A percentile compares a stretch with the other conserved stretches of the same genome.
Conservation (phyloP, 2,113 vertebrate genomes). For the Myotis yumanensis region DNA sequence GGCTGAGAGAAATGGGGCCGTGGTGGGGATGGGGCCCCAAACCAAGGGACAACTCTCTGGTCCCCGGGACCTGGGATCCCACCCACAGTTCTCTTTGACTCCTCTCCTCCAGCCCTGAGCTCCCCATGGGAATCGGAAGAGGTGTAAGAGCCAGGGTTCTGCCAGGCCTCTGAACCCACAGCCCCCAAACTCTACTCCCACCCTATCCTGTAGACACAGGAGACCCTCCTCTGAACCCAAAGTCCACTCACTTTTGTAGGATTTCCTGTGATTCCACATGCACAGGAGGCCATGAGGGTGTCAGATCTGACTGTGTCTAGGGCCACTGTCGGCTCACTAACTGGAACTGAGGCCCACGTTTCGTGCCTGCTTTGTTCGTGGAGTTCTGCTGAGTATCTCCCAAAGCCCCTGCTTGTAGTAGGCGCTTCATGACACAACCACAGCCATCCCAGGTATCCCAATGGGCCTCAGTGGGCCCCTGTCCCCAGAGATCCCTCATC, state of each 20-base stretch:
- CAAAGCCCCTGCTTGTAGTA: neutral
- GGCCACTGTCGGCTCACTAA: neutral
- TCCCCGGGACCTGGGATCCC: neutral
- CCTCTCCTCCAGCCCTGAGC: neutral
- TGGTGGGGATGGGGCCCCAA: neutral
- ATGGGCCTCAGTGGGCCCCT: neutral
- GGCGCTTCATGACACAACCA: neutral
- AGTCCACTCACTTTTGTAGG: neutral
- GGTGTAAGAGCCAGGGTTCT: neutral
- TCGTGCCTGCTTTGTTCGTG: neutral
- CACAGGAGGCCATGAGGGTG: neutral
- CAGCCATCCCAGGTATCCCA: neutral
- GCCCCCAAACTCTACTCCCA: neutral
- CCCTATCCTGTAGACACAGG: neutral
- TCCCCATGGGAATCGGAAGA: neutral
- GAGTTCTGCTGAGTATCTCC: neutral
- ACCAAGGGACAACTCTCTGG: neutral
- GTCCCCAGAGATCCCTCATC: neutral
- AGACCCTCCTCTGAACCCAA: neutral
- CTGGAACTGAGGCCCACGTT: neutral
- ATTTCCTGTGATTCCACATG: neutral
- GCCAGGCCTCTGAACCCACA: too few species aligned
- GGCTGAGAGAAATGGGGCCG: neutral
- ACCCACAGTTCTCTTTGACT: neutral
- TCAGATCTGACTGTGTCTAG: neutral